Conservation (phyloP, 1,140 invertebrate genomes). For the Triops cancriformis region DNA sequence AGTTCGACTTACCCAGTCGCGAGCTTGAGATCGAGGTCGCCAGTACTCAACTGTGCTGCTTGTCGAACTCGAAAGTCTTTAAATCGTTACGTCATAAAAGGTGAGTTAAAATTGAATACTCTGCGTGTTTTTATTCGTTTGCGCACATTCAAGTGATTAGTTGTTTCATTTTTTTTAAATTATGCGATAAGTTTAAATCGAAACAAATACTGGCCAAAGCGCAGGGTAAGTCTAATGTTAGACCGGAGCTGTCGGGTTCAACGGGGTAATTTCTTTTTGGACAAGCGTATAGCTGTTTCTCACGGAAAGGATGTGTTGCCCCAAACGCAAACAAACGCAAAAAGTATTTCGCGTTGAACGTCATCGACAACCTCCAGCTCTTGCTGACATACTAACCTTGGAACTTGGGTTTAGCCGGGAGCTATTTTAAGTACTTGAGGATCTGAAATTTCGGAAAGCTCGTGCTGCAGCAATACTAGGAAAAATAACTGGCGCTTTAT, state of each 20-base stretch:
- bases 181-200: too few relatives aligned
- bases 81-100: not conserved
- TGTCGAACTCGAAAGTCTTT: not conserved
- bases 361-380: not conserved
- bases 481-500: not conserved
- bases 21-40: slow-evolving; percentile 1
- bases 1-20: not conserved
- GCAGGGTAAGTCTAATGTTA: not conserved
- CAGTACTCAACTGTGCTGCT: not conserved
- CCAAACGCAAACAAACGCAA: slow-evolving; percentile 1
- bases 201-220: not conserved
- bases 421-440: not conserved
- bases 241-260: not conserved
- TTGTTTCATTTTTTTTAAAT: too few relatives aligned
- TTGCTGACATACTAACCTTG: slow-evolving; percentile 10
- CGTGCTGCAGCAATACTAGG: not conserved
- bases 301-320: not conserved
- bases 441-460: not conserved
- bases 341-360: not conserved
- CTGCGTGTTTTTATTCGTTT: too few relatives aligned
- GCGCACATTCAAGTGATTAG: too few relatives aligned
- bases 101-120: not conserved
- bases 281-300: not conserved
- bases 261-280: not conserved
- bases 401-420: not conserved